Conservation (phyloP, 2,113 vertebrate genomes). For the Burhinus oedicnemus region DNA sequence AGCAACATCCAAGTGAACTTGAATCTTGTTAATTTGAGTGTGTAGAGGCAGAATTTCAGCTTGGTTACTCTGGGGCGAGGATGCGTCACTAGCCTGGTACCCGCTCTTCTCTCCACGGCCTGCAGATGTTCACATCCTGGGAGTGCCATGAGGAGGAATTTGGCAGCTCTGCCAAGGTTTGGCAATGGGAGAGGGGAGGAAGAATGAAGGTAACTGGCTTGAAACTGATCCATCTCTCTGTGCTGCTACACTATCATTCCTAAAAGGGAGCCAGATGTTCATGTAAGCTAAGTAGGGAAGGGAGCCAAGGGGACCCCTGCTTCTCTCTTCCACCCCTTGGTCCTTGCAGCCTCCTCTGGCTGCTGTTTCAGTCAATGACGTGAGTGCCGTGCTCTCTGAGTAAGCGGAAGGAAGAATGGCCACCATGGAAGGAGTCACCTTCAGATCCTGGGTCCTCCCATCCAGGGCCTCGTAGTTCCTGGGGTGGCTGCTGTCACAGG, state of each 20-base stretch:
- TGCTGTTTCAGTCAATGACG: neutral
- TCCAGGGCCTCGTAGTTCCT: accelerated
- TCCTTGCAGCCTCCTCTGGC: neutral
- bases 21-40: neutral
- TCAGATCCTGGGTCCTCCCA: neutral
- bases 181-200: neutral
- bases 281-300: neutral
- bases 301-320: neutral
- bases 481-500: neutral
- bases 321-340: neutral
- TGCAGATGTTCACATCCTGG: neutral
- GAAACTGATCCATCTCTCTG: neutral
- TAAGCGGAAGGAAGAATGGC: neutral
- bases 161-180: accelerated
- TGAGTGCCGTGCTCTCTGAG: neutral
- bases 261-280: neutral
- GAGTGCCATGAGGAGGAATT: neutral
- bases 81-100: neutral
- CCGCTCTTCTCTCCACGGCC: neutral
- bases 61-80: neutral
- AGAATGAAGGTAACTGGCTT: neutral
- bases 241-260: neutral
- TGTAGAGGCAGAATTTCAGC: neutral
- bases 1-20: neutral
- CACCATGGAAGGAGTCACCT: neutral